Evolutionary conservation across 2,888 invertebrate genomes (phyloP), one percentile per base, ranked within the genome.

Genomic region (Drosophila parthenogenetica): DNA sequence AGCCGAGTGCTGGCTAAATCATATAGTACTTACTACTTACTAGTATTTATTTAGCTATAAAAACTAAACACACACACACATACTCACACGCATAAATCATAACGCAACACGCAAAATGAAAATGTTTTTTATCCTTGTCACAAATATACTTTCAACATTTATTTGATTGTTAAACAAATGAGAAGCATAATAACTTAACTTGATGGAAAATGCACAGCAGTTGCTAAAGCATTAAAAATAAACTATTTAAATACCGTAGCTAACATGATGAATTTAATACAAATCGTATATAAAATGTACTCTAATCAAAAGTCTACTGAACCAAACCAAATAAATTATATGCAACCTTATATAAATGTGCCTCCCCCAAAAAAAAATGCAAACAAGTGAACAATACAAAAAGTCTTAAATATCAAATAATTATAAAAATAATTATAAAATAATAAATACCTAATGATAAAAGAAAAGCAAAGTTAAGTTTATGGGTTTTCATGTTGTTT

Each of bases 281-380:
- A 29, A 43, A 39, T 49, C 63, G 37, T 57, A 48, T 45, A 58
- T 60, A 49, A 50, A 62, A 62, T 54, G 17, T 55, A 74, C 53
- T 54, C 39, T 61, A 61, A 74, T 51, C 42, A 61, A 63, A 77
- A 57, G 45, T 62, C 62, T 54, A 66, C 48, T 65, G 59, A 78
- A 70, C 63, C 70, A 67, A 29, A 74, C 35, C 40, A 51, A 54
- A 43, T 45, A 29, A 55, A 71, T 62, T 72, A 71, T 64, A 69
- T 39, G 54, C 61, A 68, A 76, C 77, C 77, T 75, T 71, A 76
- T 45, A 79, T 67, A 58, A 64, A 77, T 79, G 77, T 77, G 79
- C 77, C 77, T 77, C 79, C 69, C 61, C 46, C n/a, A n/a, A n/a
- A n/a, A n/a, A n/a, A 57, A 67, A 79, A 66, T 62, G 48, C 58